Conservation (phyloP, 1,140 invertebrate species). For the Rhopalosiphum padi region DNA sequence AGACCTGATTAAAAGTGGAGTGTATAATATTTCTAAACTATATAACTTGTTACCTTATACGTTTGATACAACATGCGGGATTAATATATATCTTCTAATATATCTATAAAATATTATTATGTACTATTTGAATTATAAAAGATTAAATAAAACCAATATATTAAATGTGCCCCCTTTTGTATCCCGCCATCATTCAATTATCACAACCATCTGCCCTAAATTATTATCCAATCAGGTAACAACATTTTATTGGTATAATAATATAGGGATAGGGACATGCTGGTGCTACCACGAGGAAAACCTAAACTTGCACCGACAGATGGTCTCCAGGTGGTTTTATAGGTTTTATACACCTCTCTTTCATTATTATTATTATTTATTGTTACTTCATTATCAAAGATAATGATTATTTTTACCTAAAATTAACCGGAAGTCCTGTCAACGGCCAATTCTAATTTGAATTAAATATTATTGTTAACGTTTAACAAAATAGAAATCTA, state of each 20-base stretch:
- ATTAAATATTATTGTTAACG: neutral
- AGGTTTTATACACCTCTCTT: neutral
- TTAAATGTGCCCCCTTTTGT: slow-evolving; percentile 7
- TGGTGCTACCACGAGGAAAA: slow-evolving; percentile 16
- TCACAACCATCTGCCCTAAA: slow-evolving; percentile 36
- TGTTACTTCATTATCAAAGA: neutral
- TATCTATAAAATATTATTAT: neutral
- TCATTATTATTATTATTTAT: neutral
- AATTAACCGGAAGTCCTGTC: slow-evolving; percentile 20
- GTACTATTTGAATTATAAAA: neutral
- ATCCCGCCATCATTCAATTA: slow-evolving; percentile 48
- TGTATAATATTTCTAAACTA: neutral
- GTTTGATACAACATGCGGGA: neutral
- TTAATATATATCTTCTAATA: neutral
- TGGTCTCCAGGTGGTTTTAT: slow-evolving; percentile 51
- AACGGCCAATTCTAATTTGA: neutral
- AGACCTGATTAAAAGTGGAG: neutral
- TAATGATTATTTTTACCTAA: neutral
- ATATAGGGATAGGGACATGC: neutral
- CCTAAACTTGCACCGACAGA: slow-evolving; percentile 42
- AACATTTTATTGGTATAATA: slow-evolving; percentile 18
- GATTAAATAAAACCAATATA: neutral
- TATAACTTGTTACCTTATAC: neutral
- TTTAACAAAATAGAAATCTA: neutral
- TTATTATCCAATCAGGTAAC: slow-evolving; percentile 39